A percentile compares a stretch with the other conserved stretches of the same genome.
Conservation (phyloP, 2,888 invertebrate genomes). For the Cheilosia grossa region DNA sequence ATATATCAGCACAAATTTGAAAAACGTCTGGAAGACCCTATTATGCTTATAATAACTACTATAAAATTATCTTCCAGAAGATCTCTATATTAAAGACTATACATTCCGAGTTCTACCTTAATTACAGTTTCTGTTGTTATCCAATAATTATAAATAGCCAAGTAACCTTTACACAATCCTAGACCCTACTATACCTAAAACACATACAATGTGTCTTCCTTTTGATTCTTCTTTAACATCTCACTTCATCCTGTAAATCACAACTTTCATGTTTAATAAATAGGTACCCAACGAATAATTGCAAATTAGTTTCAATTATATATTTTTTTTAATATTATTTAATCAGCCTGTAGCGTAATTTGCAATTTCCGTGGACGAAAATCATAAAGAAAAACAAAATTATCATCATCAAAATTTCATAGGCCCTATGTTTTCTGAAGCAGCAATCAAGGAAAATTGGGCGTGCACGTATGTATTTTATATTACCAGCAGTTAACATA, state of each 20-base stretch:
- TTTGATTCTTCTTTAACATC: slow-evolving; percentile 50
- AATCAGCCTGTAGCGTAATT: slow-evolving; percentile 77
- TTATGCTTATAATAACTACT: not conserved
- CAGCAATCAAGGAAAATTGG: slow-evolving; percentile 68
- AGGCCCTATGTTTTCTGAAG: slow-evolving; percentile 57
- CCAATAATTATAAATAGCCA: slow-evolving; percentile 7
- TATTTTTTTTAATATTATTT: slow-evolving; percentile 65
- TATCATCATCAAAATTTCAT: slow-evolving; percentile 43
- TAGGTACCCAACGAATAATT: slow-evolving; percentile 56
- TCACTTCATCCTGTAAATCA: slow-evolving; percentile 47
- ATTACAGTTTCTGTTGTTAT: slow-evolving; percentile 1
- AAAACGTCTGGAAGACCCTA: slow-evolving; percentile 28
- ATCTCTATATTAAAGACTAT: slow-evolving; percentile 4
- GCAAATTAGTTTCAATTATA: slow-evolving; percentile 63
- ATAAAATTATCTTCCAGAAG: slow-evolving; percentile 7
- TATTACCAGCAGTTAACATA: slow-evolving; percentile 56
- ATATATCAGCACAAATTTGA: not conserved
- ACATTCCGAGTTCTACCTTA: slow-evolving; percentile 4
- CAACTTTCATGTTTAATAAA: slow-evolving; percentile 46
- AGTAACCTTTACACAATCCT: slow-evolving; percentile 51
- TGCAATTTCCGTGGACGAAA: slow-evolving; percentile 50
- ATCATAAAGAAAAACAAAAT: slow-evolving; percentile 16
- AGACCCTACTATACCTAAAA: slow-evolving; percentile 8
- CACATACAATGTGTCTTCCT: slow-evolving; percentile 42
- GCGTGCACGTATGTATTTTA: slow-evolving; percentile 19